Evolutionary conservation across 1,140 invertebrate genomes (phyloP).

Genomic region (Maniola jurtina): DNA sequence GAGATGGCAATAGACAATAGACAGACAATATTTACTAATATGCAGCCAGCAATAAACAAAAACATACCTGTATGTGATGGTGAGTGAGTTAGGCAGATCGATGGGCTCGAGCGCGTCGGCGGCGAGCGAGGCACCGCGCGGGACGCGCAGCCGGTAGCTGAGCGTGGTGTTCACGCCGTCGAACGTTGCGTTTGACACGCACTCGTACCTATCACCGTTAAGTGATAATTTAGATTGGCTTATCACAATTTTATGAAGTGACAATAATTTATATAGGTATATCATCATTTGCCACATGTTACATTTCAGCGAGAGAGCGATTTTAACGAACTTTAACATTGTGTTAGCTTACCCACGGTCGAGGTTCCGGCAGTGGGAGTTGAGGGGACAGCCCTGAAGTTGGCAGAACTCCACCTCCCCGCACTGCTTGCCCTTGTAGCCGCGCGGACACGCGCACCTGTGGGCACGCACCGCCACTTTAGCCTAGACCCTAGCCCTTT

Average conservation of each 20-base stretch:
- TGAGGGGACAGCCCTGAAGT: constrained; percentile 88
- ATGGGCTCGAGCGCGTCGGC: constrained; percentile 25
- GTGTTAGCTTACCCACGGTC: constrained; percentile 83
- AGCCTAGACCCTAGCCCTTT: no score
- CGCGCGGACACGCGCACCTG: constrained; percentile 89
- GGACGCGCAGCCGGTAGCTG: constrained; percentile 75
- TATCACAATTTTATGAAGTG: no score
- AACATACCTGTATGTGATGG: constrained; percentile 65
- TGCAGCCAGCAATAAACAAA: background rate
- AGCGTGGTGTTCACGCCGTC: constrained; percentile 84
- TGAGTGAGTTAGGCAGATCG: constrained; percentile 56
- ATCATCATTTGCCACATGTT: no score
- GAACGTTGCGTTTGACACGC: constrained; percentile 93
- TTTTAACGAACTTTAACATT: no score
- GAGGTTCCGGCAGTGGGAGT: constrained; percentile 91
- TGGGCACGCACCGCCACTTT: no score
- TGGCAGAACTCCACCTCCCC: constrained; percentile 95
- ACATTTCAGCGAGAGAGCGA: no score
- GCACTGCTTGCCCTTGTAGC: constrained; percentile 96
- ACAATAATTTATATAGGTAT: no score
- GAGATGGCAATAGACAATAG: no score
- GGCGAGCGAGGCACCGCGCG: constrained; percentile 45
- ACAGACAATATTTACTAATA: no score
- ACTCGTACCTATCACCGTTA: constrained; percentile 84
- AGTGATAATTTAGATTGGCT: background rate